Percentiles rank a stretch among this genome's conserved stretches.
phyloP scores from a whole-genome alignment of 2,113 vertebrate species.

The Eolophus roseicapilla region DNA sequence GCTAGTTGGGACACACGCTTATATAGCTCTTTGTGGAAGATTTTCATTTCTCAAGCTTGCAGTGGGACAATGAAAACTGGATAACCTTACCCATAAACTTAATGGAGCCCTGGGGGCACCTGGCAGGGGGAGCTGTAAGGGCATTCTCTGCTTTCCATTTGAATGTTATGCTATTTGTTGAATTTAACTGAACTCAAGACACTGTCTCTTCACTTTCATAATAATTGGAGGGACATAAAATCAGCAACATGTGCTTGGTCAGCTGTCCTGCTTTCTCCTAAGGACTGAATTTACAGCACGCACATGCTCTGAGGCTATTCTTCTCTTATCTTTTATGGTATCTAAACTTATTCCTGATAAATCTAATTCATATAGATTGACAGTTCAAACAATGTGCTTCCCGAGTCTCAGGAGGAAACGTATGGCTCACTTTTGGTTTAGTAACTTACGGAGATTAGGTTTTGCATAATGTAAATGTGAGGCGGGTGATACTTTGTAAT shows the following conservation, averaged over 20 bases:
- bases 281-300: conserved; percentile 48
- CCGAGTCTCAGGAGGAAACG: conserved; percentile 9
- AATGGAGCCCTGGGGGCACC: background rate
- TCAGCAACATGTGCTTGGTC: conserved; percentile 32
- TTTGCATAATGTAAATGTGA: conserved; percentile 71
- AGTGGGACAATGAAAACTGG: background rate
- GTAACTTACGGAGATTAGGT: conserved; percentile 49
- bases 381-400: conserved; percentile 56
- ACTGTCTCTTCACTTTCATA: background rate
- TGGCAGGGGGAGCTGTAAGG: background rate
- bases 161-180: background rate
- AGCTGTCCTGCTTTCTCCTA: conserved; percentile 43
- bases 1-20: background rate
- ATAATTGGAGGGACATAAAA: conserved; percentile 13
- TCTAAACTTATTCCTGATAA: conserved; percentile 47
- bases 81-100: background rate
- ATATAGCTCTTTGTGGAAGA: background rate
- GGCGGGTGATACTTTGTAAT: conserved; percentile 46
- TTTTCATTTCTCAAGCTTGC: background rate
- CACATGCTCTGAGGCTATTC: conserved; percentile 18
- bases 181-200: background rate
- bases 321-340: conserved; percentile 45
- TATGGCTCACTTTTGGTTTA: conserved; percentile 51
- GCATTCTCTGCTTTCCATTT: background rate
- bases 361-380: conserved; percentile 50